Evolutionary conservation across 2,797 vertebrate species (phyloP).

Genomic region (Brachymystax lenok): DNA sequence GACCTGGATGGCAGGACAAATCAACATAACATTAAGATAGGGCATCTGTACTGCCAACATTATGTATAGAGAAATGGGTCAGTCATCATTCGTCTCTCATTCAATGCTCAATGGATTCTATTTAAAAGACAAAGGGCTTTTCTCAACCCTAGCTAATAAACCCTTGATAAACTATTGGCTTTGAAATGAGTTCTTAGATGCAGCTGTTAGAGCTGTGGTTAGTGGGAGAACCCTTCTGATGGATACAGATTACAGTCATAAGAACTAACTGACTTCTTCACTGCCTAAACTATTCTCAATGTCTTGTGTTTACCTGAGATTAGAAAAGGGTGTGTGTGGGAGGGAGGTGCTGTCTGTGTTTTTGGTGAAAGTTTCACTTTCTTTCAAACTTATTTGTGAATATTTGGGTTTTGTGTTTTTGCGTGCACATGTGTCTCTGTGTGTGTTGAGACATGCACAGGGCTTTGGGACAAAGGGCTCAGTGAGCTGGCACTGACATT

Average conservation of each 20-base stretch:
- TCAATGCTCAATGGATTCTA: conserved; percentile 19
- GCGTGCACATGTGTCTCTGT: conserved; percentile 8
- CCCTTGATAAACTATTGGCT: neutral
- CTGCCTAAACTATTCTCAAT: neutral
- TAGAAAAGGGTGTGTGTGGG: conserved; percentile 3
- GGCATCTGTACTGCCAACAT: conserved; percentile 34
- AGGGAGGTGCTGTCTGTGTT: conserved; percentile 4
- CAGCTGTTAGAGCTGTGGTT: neutral
- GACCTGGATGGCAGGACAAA: too few species aligned
- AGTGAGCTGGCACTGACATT: conserved; percentile 63
- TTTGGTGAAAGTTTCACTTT: conserved; percentile 5
- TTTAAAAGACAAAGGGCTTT: conserved; percentile 24
- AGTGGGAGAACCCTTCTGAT: neutral
- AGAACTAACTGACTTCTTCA: neutral
- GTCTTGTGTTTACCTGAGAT: conserved; percentile 6
- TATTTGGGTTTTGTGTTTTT: conserved; percentile 5
- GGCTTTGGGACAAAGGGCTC: conserved; percentile 66
- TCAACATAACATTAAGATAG: too few species aligned
- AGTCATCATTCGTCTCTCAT: conserved; percentile 45
- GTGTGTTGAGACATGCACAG: conserved; percentile 25
- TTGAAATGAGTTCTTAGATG: neutral
- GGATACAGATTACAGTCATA: neutral
- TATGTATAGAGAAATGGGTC: conserved; percentile 48
- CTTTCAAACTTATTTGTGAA: too few species aligned
- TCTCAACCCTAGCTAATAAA: neutral